Percentiles rank a stretch among this genome's conserved stretches.
These are phyloP conservation scores for Drosophila mercatorum DNA, from an alignment of 2,888 invertebrate species.

Conservation along the genomic window DNA sequence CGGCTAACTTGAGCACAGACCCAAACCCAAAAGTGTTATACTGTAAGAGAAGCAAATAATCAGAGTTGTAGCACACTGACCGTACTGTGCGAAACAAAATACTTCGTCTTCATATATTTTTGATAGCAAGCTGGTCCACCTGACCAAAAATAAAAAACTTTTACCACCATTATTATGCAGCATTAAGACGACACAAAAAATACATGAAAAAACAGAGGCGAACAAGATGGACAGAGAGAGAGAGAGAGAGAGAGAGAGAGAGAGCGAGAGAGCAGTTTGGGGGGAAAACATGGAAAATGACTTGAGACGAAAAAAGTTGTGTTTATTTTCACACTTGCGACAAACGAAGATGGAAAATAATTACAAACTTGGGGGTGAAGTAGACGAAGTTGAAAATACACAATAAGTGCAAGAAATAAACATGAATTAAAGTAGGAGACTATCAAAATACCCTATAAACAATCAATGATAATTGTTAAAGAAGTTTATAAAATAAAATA, in stretches of 20 bases:
- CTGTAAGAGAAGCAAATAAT: not conserved
- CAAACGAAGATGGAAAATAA: conserved; percentile 72
- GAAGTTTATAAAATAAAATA: not conserved
- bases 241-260: not conserved
- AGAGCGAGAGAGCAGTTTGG: not conserved
- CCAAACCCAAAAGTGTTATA: conserved; percentile 56
- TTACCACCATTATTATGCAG: conserved; percentile 52
- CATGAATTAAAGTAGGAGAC: not conserved
- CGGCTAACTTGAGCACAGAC: conserved; percentile 37
- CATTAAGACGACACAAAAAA: conserved; percentile 42
- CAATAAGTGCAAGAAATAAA: conserved; percentile 28
- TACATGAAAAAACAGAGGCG: conserved; percentile 1
- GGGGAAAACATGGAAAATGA: conserved; percentile 58
- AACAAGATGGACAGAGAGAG: not conserved
- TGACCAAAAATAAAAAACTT: conserved; percentile 44
- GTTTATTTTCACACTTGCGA: conserved; percentile 77
- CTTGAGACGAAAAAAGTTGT: conserved; percentile 67
- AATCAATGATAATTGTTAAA: not conserved
- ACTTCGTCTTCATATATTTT: conserved; percentile 52
- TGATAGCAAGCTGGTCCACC: conserved; percentile 33
- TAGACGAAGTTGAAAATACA: conserved; percentile 26
- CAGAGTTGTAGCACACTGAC: not conserved
- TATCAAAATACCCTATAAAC: conserved; percentile 22
- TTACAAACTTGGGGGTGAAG: conserved; percentile 68
- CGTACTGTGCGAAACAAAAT: conserved; percentile 10